Evolutionary conservation across 2,888 invertebrate species (phyloP), one percentile per base, ranked within the genome.

Genomic region (Panzeria rudis): DNA sequence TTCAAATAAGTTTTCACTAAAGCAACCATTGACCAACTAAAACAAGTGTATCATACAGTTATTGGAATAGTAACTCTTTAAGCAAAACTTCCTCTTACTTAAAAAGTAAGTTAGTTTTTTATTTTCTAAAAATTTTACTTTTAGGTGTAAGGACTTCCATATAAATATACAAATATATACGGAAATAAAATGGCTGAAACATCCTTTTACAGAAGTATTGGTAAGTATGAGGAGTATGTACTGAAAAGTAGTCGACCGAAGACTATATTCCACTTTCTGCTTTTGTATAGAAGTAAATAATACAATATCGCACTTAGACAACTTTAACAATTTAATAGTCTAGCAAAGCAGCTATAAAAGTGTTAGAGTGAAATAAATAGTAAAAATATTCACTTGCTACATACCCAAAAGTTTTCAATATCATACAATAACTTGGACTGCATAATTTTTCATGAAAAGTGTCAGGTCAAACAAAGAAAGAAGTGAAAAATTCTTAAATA

Each of bases 301-400:
- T 83, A 83, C 79, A 83, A 79, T 83, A 75, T 79, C 69, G 64
- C 62, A 83, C 75, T 79, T 83, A 79, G 83, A 83, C 83, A 83
- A 79, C 69, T 83, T 83, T 83, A 69, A 69, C 78, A 83, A 79
- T 83, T 83, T 83, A 83, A 83, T 83, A 79, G 83, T 83, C 78
- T 83, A 62, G 78, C 35, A 17, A 47, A 47, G 47, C 17, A 47
- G 17, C 4, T n/a, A 17, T 17, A 17, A 47, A 47, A 47, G 5
- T 7, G 7, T 17, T 8, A 17, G n/a, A 47, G 47, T 6, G 47
- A 6, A 3, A 47, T 11, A 11, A 47, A 5, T 11, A n/a, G 7
- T 4, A 17, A 6, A 47, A 47, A 47, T 17, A 7, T 11, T 17
- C 17, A 17, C 47, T 8, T 47, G 6, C 47, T 5, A 17, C n/a